phyloP scores from a whole-genome alignment of 1,140 invertebrate genomes.

The Zaprionus davidi region DNA sequence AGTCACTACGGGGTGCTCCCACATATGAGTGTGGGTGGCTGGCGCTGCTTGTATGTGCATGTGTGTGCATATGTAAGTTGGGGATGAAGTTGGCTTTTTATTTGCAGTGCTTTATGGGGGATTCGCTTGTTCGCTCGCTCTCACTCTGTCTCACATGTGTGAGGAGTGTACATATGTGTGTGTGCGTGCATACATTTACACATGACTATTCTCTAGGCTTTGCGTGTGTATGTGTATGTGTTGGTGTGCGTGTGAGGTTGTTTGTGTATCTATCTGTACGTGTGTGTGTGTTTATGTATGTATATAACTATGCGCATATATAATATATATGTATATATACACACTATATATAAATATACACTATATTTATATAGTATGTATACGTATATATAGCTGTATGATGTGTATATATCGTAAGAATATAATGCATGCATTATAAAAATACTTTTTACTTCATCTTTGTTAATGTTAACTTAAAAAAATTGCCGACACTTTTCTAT shows the following conservation, averaged over 20 bases:
- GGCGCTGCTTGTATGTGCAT: not conserved
- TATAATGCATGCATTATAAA: conserved; percentile 84
- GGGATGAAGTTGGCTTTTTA: conserved; percentile 51
- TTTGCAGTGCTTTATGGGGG: conserved; percentile 35
- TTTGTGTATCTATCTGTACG: conserved; percentile 57
- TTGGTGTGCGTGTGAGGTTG: conserved; percentile 33
- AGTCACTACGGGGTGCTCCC: not conserved
- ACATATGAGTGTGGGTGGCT: not conserved
- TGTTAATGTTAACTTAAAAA: conserved; percentile 74
- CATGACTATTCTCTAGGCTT: conserved; percentile 52
- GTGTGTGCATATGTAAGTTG: conserved; percentile 27
- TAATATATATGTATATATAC: conserved; percentile 61
- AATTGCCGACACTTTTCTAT: conserved; percentile 59
- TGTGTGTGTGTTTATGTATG: conserved; percentile 14
- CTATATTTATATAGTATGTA: conserved; percentile 51
- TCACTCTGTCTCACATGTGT: not conserved
- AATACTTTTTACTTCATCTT: conserved; percentile 68
- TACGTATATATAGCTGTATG: conserved; percentile 49
- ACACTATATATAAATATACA: conserved; percentile 55
- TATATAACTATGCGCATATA: conserved; percentile 59
- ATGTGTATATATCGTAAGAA: conserved; percentile 70
- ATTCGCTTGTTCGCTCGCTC: conserved; percentile 16
- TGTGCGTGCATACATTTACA: conserved; percentile 53
- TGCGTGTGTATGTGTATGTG: conserved; percentile 22
- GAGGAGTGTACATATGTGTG: conserved; percentile 10